Percentiles rank a stretch among this genome's conserved stretches.
Evolutionary conservation across 2,113 vertebrate genomes (phyloP).

Genomic region (Choloepus hoffmanni): DNA sequence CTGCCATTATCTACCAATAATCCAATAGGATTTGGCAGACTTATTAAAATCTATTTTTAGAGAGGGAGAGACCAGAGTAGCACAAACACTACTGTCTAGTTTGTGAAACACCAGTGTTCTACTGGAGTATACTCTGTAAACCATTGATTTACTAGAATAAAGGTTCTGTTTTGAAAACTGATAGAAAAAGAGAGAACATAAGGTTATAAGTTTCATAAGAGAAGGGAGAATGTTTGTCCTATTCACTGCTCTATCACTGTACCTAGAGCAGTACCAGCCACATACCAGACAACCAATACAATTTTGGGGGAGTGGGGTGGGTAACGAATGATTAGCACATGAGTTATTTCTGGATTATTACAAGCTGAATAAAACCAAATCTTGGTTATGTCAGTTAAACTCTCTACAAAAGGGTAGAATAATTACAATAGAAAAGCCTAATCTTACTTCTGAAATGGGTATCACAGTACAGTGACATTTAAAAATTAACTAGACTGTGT

Average conservation of each 20-base stretch:
- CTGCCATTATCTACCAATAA: neutral
- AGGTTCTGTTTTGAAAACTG: constrained; percentile 7
- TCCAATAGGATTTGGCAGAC: neutral
- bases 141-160: neutral
- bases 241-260: neutral
- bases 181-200: neutral
- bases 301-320: neutral
- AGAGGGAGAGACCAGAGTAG: neutral
- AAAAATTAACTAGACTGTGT: neutral
- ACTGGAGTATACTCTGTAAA: neutral
- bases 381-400: constrained; percentile 19
- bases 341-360: neutral
- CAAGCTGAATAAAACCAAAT: constrained; percentile 1
- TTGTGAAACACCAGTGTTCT: neutral
- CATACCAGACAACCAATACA: neutral
- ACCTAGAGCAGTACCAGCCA: neutral
- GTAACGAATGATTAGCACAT: neutral
- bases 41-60: neutral
- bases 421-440: constrained; percentile 19
- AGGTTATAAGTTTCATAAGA: neutral
- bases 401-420: neutral
- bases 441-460: constrained; percentile 23
- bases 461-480: neutral
- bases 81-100: neutral
- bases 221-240: neutral